These are phyloP conservation scores for Rhinogobio ventralis DNA, from an alignment of 2,797 vertebrate species.

Conservation along the genomic window DNA sequence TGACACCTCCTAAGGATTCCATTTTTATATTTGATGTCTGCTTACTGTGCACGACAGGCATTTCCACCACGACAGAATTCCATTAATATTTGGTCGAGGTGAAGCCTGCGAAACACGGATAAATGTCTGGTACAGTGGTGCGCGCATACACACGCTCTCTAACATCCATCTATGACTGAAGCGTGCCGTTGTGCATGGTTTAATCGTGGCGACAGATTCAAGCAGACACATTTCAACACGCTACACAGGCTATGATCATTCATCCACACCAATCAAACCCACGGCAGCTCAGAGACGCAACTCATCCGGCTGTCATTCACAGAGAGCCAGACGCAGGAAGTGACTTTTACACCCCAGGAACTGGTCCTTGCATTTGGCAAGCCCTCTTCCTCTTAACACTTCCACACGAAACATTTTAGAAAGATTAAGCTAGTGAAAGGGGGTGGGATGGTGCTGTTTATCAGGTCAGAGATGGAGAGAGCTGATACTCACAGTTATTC, in stretches of 20 bases:
- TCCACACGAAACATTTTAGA: constrained; percentile 10
- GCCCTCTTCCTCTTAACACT: constrained; percentile 1
- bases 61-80: constrained; percentile 29
- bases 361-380: constrained; percentile 7
- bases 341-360: constrained; percentile 23
- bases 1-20: constrained; percentile 17
- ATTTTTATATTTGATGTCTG: constrained; percentile 33
- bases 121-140: constrained; percentile 33
- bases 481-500: constrained; percentile 48
- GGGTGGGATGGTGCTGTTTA: constrained; percentile 24
- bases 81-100: constrained; percentile 37
- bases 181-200: constrained; percentile 29
- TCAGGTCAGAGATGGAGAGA: constrained; percentile 46
- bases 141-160: neutral
- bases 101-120: constrained; percentile 39
- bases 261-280: constrained; percentile 49
- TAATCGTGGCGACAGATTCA: constrained; percentile 50
- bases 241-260: constrained; percentile 46
- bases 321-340: constrained; percentile 24
- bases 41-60: neutral
- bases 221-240: constrained; percentile 36
- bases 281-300: constrained; percentile 20
- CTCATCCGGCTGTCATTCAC: constrained; percentile 27
- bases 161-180: constrained; percentile 37
- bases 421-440: neutral